Conservation (phyloP, 2,113 vertebrate genomes). For the Ramphastos sulfuratus region DNA sequence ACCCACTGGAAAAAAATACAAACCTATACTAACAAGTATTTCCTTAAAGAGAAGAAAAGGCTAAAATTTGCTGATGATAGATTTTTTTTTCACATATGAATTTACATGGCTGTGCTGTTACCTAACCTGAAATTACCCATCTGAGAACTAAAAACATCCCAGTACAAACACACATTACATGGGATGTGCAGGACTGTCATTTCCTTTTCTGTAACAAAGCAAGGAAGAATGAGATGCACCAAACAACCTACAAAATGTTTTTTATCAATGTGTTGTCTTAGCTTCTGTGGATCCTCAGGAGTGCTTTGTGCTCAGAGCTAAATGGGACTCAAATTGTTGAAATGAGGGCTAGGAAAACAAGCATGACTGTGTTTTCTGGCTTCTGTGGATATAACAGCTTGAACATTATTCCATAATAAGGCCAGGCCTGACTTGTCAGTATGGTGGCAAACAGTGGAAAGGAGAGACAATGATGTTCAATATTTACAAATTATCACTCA, state of each 20-base stretch:
- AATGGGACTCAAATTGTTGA: not conserved
- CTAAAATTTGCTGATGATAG: not conserved
- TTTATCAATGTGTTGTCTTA: not conserved
- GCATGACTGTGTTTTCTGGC: not conserved
- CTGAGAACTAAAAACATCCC: not conserved
- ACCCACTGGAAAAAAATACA: not conserved
- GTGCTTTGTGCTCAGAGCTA: not conserved
- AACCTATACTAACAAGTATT: not conserved
- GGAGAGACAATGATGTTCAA: not conserved
- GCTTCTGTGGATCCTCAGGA: not conserved
- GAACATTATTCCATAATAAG: not conserved
- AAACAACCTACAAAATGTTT: not conserved
- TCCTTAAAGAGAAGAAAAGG: not conserved
- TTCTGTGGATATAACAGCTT: not conserved
- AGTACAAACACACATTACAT: not conserved
- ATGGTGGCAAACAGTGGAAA: not conserved
- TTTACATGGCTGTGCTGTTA: not conserved
- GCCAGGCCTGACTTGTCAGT: slow-evolving; percentile 1
- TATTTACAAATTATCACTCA: not conserved
- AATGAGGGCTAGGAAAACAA: not conserved
- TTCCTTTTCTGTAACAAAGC: slow-evolving; percentile 5
- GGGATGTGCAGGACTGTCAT: not conserved
- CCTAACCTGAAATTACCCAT: not conserved
- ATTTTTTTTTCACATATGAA: not conserved
- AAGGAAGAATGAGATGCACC: not conserved